Evolutionary conservation across 2,888 invertebrate species (phyloP).

Genomic region (Tricholauxania praeusta): DNA sequence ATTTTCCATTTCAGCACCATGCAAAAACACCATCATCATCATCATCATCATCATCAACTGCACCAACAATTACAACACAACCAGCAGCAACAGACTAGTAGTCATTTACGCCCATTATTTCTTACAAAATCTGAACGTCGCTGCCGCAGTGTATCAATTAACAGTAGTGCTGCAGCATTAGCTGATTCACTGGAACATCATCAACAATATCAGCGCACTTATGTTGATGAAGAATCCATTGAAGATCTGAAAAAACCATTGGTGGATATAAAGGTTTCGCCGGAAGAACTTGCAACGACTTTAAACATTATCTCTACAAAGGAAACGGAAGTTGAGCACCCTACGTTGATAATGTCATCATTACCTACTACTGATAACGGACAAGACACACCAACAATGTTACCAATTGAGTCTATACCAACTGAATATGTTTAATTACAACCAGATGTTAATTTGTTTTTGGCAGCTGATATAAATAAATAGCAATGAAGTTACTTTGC

Average conservation of each 20-base stretch:
- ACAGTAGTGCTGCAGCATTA: slow-evolving; percentile 4
- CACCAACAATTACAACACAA: slow-evolving; percentile 26
- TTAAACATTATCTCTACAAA: too few species aligned
- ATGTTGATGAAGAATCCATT: slow-evolving; percentile 4
- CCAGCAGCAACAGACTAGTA: slow-evolving; percentile 39
- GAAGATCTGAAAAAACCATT: background rate
- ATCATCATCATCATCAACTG: slow-evolving; percentile 38
- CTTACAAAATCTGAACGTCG: slow-evolving; percentile 42
- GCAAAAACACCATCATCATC: slow-evolving; percentile 5
- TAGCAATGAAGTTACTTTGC: too few species aligned
- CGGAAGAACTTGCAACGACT: slow-evolving; percentile 21
- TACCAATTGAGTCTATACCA: too few species aligned
- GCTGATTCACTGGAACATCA: slow-evolving; percentile 13
- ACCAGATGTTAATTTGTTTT: too few species aligned
- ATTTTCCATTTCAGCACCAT: background rate
- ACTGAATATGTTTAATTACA: too few species aligned
- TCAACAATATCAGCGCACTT: background rate
- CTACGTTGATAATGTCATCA: too few species aligned
- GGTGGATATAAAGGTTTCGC: background rate
- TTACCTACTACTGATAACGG: too few species aligned
- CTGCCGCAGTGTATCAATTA: slow-evolving; percentile 40
- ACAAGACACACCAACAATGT: too few species aligned
- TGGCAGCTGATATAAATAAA: too few species aligned
- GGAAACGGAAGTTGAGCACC: too few species aligned
- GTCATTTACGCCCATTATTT: slow-evolving; percentile 26